These are phyloP conservation scores for Nomada ruficornis DNA, from an alignment of 2,888 invertebrate species.

Conservation along the genomic window DNA sequence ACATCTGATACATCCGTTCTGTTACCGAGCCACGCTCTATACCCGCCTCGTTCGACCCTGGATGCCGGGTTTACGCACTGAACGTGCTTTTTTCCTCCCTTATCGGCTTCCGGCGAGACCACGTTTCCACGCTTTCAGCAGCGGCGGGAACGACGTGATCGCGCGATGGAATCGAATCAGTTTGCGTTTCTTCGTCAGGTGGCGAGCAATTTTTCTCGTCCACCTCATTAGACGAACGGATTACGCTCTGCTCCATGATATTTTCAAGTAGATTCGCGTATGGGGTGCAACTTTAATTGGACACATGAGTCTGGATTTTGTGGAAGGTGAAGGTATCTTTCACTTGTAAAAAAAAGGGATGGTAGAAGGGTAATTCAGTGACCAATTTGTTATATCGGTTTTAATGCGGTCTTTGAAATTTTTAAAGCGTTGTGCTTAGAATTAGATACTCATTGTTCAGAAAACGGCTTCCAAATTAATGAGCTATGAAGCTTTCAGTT, in stretches of 20 bases:
- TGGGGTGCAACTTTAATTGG: background rate
- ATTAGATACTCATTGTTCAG: no score
- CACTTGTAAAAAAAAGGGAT: no score
- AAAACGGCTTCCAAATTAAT: no score
- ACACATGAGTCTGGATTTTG: background rate
- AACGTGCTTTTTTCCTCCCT: constrained; percentile 45
- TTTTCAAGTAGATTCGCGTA: background rate
- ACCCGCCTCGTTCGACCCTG: constrained; percentile 43
- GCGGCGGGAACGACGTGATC: background rate
- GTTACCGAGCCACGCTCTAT: constrained; percentile 53
- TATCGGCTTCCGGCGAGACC: constrained; percentile 47
- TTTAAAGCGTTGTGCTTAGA: no score
- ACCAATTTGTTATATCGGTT: no score
- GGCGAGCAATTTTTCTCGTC: constrained; percentile 25
- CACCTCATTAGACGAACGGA: background rate
- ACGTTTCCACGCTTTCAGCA: constrained; percentile 30
- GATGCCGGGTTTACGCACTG: constrained; percentile 66
- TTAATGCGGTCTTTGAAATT: no score
- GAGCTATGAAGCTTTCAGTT: no score
- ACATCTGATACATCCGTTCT: constrained; percentile 74
- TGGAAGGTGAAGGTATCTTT: no score
- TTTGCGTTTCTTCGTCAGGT: constrained; percentile 16
- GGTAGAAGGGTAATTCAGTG: no score
- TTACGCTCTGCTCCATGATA: background rate
- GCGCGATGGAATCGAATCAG: constrained; percentile 24